Percentiles rank a stretch among this genome's conserved stretches.
phyloP scores from a whole-genome alignment of 2,113 vertebrate species.

The Hipposideros armiger region DNA sequence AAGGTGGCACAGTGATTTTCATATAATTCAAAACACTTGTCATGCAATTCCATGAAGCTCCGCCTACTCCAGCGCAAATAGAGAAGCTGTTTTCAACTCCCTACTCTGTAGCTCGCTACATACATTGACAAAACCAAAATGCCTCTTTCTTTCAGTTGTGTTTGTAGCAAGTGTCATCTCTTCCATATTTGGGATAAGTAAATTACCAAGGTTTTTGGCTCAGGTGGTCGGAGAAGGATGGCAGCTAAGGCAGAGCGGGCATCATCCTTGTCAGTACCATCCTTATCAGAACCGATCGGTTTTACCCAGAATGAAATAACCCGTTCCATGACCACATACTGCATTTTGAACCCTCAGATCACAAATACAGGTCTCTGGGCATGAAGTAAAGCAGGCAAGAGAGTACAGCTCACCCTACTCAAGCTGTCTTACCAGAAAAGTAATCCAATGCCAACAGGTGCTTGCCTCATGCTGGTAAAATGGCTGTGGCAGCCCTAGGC shows the following conservation, averaged over 20 bases:
- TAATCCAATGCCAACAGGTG: not conserved
- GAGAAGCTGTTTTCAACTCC: not conserved
- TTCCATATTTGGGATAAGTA: not conserved
- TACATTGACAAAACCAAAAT: not conserved
- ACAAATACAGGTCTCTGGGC: not conserved
- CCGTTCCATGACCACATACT: not conserved
- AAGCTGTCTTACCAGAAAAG: not conserved
- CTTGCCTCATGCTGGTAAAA: not conserved
- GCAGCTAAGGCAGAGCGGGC: not conserved
- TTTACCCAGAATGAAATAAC: not conserved
- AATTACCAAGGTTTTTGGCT: not conserved
- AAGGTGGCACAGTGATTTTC: not conserved
- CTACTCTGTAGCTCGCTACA: rapidly evolving
- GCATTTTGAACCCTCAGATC: not conserved
- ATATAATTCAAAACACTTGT: not conserved
- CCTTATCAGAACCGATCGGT: not conserved
- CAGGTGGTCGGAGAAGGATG: not conserved
- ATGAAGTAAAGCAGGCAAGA: not conserved
- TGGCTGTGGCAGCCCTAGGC: not conserved
- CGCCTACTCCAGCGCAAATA: not conserved
- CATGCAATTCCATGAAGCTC: not conserved
- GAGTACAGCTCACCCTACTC: not conserved
- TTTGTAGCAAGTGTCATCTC: not conserved
- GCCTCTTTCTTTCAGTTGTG: not conserved
- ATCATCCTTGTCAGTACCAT: not conserved